Conservation (phyloP, 2,888 invertebrate genomes). For the Hirtodrosophila cameraria region DNA sequence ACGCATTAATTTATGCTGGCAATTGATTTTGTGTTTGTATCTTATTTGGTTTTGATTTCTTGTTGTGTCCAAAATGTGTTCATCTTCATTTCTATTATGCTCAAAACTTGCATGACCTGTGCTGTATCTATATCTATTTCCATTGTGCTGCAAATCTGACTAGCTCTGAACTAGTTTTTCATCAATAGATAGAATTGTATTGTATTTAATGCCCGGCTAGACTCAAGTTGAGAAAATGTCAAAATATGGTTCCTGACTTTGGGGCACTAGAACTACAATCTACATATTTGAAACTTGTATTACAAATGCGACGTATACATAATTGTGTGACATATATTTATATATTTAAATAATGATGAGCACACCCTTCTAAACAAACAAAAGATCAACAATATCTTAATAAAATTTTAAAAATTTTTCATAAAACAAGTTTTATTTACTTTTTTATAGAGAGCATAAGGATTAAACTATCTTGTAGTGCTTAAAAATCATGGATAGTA, state of each 20-base stretch:
- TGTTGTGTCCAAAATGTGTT: conserved; percentile 33
- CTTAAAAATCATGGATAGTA: too few relatives aligned
- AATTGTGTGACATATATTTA: too few relatives aligned
- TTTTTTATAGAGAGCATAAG: too few relatives aligned
- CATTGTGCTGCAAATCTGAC: conserved; percentile 56
- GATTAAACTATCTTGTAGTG: too few relatives aligned
- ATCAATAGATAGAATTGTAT: conserved; percentile 5
- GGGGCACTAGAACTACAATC: too few relatives aligned
- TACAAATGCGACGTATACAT: too few relatives aligned
- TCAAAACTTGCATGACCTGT: conserved; percentile 67
- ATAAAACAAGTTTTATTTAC: too few relatives aligned
- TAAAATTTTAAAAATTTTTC: too few relatives aligned
- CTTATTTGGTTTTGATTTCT: conserved; percentile 6
- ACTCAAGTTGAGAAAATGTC: background rate
- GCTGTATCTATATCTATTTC: conserved; percentile 61
- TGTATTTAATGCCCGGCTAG: background rate
- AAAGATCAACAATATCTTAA: too few relatives aligned
- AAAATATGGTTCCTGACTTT: background rate
- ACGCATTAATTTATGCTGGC: conserved; percentile 76
- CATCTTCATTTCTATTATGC: conserved; percentile 66
- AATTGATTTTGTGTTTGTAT: conserved; percentile 58
- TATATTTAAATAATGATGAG: too few relatives aligned
- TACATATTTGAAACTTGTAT: too few relatives aligned
- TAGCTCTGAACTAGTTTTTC: conserved; percentile 69
- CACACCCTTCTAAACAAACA: too few relatives aligned